Percentiles rank a stretch among this genome's conserved stretches.
These are phyloP conservation scores for Rallus limicola DNA, from an alignment of 2,113 vertebrate genomes.

Conservation along the genomic window DNA sequence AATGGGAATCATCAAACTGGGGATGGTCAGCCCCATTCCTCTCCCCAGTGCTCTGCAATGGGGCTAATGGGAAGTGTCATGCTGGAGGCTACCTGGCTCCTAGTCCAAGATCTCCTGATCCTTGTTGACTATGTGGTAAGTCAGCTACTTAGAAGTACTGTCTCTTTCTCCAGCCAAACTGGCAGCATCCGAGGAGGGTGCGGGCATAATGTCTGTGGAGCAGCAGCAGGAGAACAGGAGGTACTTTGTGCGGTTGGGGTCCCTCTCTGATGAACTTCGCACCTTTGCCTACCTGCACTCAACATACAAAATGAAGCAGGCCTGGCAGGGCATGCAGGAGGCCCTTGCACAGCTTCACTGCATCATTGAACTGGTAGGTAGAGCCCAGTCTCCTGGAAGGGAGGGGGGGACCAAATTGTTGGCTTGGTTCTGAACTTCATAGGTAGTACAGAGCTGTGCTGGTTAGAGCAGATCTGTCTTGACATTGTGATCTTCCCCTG, in stretches of 20 bases:
- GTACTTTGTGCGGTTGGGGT: slow-evolving; percentile 64
- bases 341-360: slow-evolving; percentile 79
- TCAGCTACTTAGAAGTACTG: not conserved
- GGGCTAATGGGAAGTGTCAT: not conserved
- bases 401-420: not conserved
- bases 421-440: rapidly evolving
- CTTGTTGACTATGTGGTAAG: not conserved
- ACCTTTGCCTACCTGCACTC: slow-evolving; percentile 79
- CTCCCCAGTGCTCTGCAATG: not conserved
- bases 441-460: not conserved
- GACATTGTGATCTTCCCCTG: not conserved
- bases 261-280: slow-evolving; percentile 72
- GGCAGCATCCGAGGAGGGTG: not conserved
- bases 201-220: not conserved
- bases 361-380: slow-evolving; percentile 83
- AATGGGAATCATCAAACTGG: not conserved
- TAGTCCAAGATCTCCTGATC: not conserved
- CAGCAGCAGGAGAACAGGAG: not conserved
- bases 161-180: not conserved
- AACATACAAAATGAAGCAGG: slow-evolving; percentile 70
- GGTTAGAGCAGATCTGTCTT: not conserved
- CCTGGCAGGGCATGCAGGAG: slow-evolving; percentile 71
- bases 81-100: not conserved
- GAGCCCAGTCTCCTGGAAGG: not conserved
- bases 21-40: not conserved